A percentile compares a stretch with the other conserved stretches of the same genome.
Evolutionary conservation across 2,797 vertebrate genomes (phyloP).

Genomic region (Euthynnus affinis): DNA sequence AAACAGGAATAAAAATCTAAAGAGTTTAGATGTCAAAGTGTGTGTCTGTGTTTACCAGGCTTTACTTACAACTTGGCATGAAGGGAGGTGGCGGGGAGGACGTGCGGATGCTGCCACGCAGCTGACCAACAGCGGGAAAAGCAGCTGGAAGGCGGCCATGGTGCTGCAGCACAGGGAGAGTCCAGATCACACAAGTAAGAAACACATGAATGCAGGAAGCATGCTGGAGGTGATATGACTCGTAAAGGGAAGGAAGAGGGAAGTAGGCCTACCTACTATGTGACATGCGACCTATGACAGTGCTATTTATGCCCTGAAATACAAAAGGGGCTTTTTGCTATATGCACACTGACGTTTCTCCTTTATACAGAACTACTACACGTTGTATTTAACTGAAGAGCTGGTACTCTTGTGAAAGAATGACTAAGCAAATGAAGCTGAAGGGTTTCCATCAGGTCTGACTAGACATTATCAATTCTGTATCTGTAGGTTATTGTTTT

Average conservation of each 20-base stretch:
- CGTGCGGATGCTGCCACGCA: conserved; percentile 75
- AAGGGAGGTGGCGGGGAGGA: conserved; percentile 61
- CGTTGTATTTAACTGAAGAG: conserved; percentile 10
- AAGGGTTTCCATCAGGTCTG: conserved; percentile 29
- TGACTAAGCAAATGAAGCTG: conserved; percentile 42
- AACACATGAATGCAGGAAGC: conserved; percentile 56
- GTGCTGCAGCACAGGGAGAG: conserved; percentile 79
- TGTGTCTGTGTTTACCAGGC: background rate
- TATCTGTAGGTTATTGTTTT: conserved; percentile 33
- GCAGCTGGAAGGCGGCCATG: conserved; percentile 88
- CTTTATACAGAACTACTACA: background rate
- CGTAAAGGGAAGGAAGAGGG: conserved; percentile 60
- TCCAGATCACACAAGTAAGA: conserved; percentile 46
- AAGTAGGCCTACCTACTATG: conserved; percentile 42
- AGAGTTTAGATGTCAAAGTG: background rate
- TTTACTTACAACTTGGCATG: conserved; percentile 90
- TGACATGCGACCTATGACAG: conserved; percentile 55
- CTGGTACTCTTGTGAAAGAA: conserved; percentile 16
- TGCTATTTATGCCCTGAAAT: conserved; percentile 46
- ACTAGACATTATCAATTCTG: background rate
- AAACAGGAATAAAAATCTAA: background rate
- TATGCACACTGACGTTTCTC: conserved; percentile 30
- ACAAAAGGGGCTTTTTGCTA: conserved; percentile 56
- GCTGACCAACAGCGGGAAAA: conserved; percentile 85
- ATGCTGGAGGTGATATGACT: conserved; percentile 33